Percentiles rank a stretch among this genome's conserved stretches.
Evolutionary conservation across 2,113 vertebrate species (phyloP).

Genomic region (Glareola pratincola): DNA sequence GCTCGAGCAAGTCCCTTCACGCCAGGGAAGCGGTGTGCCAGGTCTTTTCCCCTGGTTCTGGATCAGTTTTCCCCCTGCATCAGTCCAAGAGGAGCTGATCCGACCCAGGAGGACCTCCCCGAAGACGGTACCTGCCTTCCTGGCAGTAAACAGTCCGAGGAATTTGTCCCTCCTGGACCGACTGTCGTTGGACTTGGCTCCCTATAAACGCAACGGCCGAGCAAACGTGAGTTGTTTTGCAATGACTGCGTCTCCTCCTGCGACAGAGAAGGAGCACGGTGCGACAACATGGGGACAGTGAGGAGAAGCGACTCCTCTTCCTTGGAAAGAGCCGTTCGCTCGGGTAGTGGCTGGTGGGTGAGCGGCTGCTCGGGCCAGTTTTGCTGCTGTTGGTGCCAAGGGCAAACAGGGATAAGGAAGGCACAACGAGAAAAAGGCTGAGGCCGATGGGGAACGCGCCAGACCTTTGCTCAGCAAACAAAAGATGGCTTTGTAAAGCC

Average conservation of each 20-base stretch:
- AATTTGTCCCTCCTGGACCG: background rate
- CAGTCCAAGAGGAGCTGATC: background rate
- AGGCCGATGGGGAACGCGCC: rapidly evolving
- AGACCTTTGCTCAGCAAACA: slow-evolving; percentile 55
- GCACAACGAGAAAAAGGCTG: background rate
- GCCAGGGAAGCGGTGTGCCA: rapidly evolving
- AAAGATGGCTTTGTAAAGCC: background rate
- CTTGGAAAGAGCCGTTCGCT: background rate
- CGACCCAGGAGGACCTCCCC: background rate
- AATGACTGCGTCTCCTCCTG: background rate
- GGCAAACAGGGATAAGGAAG: slow-evolving; percentile 9
- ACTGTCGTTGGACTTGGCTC: background rate
- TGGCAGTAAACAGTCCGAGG: background rate
- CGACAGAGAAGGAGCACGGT: background rate
- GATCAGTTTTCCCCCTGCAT: background rate
- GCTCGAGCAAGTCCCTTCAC: rapidly evolving
- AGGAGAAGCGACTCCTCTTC: background rate
- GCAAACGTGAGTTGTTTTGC: background rate
- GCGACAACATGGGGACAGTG: rapidly evolving
- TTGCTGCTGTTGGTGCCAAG: slow-evolving; percentile 9
- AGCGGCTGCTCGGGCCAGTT: background rate
- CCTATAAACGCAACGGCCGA: background rate
- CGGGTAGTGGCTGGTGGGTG: background rate
- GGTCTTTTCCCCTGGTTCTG: background rate
- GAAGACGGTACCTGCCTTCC: background rate